phyloP scores from a whole-genome alignment of 2,797 vertebrate species.

The Cryptoprocta ferox region DNA sequence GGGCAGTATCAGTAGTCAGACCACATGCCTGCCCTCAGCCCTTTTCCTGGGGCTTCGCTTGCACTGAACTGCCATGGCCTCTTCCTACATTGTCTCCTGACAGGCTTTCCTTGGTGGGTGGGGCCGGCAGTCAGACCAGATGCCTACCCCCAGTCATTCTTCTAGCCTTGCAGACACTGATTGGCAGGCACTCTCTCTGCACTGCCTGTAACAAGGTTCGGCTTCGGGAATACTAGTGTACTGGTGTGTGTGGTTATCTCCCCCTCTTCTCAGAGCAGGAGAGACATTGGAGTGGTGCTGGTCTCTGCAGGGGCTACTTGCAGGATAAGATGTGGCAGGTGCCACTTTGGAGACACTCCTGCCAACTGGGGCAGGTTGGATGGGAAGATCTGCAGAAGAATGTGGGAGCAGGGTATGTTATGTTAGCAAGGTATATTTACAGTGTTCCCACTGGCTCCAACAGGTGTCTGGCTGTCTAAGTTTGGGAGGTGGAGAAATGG shows the following conservation, averaged over 20 bases:
- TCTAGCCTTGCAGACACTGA: neutral
- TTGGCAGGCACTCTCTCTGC: neutral
- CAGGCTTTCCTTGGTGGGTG: neutral
- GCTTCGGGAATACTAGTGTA: neutral
- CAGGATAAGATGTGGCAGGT: neutral
- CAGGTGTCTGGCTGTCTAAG: neutral
- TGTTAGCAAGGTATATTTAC: neutral
- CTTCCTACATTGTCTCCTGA: neutral
- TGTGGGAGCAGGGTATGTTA: neutral
- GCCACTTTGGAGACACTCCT: neutral
- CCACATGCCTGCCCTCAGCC: neutral
- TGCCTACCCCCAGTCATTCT: neutral
- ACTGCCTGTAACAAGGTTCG: neutral
- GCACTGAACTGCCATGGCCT: neutral
- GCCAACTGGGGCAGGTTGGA: neutral
- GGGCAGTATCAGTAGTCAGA: neutral
- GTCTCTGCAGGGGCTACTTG: neutral
- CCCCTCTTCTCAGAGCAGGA: neutral
- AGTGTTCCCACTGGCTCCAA: neutral
- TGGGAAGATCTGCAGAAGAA: neutral
- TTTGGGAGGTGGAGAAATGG: neutral
- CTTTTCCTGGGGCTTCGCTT: neutral
- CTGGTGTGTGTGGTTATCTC: neutral
- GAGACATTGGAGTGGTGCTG: neutral
- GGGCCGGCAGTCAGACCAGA: neutral